Evolutionary conservation across 37 sponge, comb jelly and placozoan genomes (phyloP), one percentile per base, ranked within the genome.

Genomic region (Axinella damicornis): DNA sequence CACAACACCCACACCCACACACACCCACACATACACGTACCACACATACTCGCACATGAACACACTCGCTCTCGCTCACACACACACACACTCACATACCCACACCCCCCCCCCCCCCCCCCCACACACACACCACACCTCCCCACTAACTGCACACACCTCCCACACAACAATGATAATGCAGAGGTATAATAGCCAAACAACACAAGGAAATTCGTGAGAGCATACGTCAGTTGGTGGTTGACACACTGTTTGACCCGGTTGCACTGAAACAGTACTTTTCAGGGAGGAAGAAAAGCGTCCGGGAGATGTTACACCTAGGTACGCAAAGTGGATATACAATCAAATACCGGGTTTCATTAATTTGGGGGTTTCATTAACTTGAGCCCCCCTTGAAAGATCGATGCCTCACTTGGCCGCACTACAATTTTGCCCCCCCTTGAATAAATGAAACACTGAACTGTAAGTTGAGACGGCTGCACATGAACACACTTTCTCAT

Each of bases 161-260:
- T 9, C n/a, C n/a, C n/a, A n/a, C n/a, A n/a, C n/a, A n/a, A 46
- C 46, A 46, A 4, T 12, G 9, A 46, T 46, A 46, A 46, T 69
- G 16, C 57, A 95, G 96, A 86, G 96, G 96, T 53, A 84, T 95
- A 19, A 73, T 95, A 39, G 54, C 62, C 1, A 77, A 66, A 21
- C 88, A 83, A 0, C 90, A 92, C 82, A 77, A 87, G 71, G 68
- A 74, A 28, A 95, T 95, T 55, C 71, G 95, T n/a, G 82, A 90
- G 25, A 63, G 74, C 21, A 57, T 95, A 12, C 33, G 46, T 5
- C 30, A 24, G 11, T 67, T 93, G 36, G 81, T 95, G 0, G 70
- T 95, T 12, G 85, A 87, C 4, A 78, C 83, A 4, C 40, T 95
- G 39, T 93, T 95, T 65, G 91, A 93, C 28, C 83, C 91, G 0